A percentile compares a stretch with the other conserved stretches of the same genome.
Evolutionary conservation across 2,797 vertebrate species (phyloP).

Genomic region (Gallinago stenura): DNA sequence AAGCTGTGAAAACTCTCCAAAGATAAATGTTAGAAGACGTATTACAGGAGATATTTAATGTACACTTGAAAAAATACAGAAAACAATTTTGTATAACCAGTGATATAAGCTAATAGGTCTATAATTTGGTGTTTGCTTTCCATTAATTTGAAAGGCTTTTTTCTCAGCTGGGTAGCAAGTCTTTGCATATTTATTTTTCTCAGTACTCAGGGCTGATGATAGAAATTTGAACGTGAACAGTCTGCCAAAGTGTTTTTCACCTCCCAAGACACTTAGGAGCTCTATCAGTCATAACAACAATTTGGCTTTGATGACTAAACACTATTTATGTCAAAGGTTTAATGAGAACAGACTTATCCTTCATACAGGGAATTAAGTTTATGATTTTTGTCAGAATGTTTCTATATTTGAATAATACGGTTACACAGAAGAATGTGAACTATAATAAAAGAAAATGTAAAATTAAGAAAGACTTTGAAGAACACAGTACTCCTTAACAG

Average conservation of each 20-base stretch:
- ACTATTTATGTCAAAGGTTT: slow-evolving; percentile 13
- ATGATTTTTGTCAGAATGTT: slow-evolving; percentile 3
- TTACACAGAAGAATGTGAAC: not conserved
- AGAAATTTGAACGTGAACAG: not conserved
- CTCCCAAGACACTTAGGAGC: not conserved
- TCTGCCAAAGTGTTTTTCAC: slow-evolving; percentile 2
- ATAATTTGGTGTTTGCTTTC: not conserved
- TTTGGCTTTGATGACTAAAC: slow-evolving; percentile 22
- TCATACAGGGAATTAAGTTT: not conserved
- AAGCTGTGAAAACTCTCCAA: not conserved
- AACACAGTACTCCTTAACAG: not conserved
- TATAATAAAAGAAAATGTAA: not conserved
- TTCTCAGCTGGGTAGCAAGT: not conserved
- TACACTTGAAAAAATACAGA: not conserved
- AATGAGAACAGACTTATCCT: not conserved
- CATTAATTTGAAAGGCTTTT: not conserved
- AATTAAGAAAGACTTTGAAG: not conserved
- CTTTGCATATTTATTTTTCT: slow-evolving; percentile 24
- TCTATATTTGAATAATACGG: not conserved
- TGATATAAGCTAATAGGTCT: not conserved
- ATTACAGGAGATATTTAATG: not conserved
- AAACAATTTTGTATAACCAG: not conserved
- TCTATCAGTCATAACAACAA: not conserved
- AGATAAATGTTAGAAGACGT: not conserved
- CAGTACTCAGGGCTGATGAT: not conserved